Evolutionary conservation across 2,888 invertebrate species (phyloP).

Genomic region (Spilarctia lutea): DNA sequence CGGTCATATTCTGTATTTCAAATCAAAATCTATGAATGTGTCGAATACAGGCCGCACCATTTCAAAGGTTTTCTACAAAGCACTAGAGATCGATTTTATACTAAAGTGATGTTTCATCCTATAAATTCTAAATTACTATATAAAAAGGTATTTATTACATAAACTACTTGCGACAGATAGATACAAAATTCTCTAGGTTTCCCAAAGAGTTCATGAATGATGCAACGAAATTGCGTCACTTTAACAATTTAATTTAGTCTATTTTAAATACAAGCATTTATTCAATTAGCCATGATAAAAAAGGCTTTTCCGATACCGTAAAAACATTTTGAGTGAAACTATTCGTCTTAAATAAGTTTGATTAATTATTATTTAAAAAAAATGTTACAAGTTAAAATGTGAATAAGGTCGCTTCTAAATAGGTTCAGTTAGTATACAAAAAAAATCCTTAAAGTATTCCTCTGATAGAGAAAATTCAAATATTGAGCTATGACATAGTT

Average conservation of each 20-base stretch:
- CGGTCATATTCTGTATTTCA: not conserved
- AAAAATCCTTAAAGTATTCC: not conserved
- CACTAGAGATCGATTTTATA: not conserved
- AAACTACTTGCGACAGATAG: not conserved
- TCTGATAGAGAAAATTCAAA: not conserved
- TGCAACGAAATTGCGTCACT: too few species aligned
- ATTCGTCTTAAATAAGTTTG: too few species aligned
- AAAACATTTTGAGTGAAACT: not conserved
- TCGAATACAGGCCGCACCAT: not conserved
- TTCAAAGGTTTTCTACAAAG: not conserved
- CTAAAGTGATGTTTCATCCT: not conserved
- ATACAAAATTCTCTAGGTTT: not conserved
- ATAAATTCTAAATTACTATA: not conserved
- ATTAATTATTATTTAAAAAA: not conserved
- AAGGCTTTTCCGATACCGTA: not conserved
- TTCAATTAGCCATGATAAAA: not conserved
- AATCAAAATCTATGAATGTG: not conserved
- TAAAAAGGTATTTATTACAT: not conserved
- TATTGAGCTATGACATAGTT: not conserved
- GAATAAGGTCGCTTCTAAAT: not conserved
- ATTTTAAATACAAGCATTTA: too few species aligned
- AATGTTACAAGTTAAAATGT: not conserved
- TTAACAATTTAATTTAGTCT: too few species aligned
- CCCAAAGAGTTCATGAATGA: not conserved
- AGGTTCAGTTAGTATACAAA: not conserved